Conservation (phyloP, 2,113 vertebrate species). For the Indri indri region DNA sequence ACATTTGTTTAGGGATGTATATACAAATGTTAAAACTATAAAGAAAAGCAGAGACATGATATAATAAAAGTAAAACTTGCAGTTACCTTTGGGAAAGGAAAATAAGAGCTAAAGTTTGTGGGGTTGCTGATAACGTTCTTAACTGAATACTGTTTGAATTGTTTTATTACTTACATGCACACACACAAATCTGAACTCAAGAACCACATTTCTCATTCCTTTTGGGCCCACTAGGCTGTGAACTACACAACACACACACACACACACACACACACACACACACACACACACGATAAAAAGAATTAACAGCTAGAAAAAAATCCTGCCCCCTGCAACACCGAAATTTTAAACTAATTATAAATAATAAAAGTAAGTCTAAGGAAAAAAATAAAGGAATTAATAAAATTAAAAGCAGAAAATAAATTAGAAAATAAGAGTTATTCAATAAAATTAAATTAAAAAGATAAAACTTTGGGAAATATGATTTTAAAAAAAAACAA, state of each 20-base stretch:
- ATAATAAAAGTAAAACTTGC: background rate
- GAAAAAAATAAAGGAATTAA: background rate
- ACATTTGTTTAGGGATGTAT: background rate
- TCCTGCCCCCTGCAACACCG: background rate
- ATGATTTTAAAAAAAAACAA: background rate
- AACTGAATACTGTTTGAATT: background rate
- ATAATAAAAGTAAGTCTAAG: background rate
- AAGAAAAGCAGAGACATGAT: background rate
- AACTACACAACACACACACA: background rate
- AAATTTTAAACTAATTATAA: conserved; percentile 6
- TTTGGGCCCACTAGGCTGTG: background rate
- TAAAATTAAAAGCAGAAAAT: conserved; percentile 18
- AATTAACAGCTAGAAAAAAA: background rate
- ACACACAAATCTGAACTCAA: background rate
- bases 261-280: background rate
- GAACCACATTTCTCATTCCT: background rate
- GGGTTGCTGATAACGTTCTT: background rate
- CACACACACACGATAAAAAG: background rate
- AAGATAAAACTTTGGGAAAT: background rate
- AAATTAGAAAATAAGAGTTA: background rate
- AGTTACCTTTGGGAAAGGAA: background rate
- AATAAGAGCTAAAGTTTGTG: background rate
- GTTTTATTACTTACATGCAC: background rate
- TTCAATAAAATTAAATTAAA: conserved; percentile 25
- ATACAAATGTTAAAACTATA: conserved; percentile 22